Percentiles rank a stretch among this genome's conserved stretches.
Evolutionary conservation across 2,888 invertebrate species (phyloP).

Genomic region (Leptinotarsa haldemani): DNA sequence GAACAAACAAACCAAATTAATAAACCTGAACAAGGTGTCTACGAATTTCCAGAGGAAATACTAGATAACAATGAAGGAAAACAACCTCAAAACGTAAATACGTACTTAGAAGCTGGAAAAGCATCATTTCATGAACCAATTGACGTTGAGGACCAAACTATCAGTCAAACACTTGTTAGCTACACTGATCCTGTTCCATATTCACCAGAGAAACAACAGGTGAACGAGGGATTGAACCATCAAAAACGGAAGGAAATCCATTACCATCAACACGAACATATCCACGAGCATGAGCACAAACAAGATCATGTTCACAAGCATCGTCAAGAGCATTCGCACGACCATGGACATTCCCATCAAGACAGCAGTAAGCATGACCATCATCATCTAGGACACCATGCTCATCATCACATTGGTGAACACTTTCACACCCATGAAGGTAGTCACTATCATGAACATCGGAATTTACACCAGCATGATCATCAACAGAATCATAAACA

Average conservation of each 20-base stretch:
- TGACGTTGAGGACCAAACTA: not conserved
- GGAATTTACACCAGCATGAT: slow-evolving; percentile 37
- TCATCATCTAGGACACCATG: slow-evolving; percentile 34
- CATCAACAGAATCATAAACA: slow-evolving; percentile 47
- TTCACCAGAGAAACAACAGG: not conserved
- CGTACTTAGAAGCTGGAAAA: not conserved
- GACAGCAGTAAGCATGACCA: slow-evolving; percentile 39
- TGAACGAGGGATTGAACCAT: not conserved
- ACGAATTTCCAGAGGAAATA: not conserved
- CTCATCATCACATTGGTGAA: slow-evolving; percentile 38
- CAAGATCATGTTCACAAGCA: slow-evolving; percentile 52
- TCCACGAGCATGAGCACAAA: slow-evolving; percentile 57
- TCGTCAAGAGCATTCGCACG: slow-evolving; percentile 45
- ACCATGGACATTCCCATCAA: slow-evolving; percentile 47
- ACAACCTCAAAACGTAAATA: not conserved
- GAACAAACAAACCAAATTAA: not conserved
- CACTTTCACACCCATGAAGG: slow-evolving; percentile 45
- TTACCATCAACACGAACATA: slow-evolving; percentile 59
- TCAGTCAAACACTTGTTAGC: not conserved
- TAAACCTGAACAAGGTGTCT: not conserved
- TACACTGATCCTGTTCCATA: not conserved
- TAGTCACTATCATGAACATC: slow-evolving; percentile 43
- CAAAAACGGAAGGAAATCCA: slow-evolving; percentile 51
- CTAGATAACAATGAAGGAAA: not conserved
- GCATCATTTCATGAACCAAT: not conserved